Conservation (phyloP, 2,113 vertebrate species). For the Acrocephalus arundinaceus region DNA sequence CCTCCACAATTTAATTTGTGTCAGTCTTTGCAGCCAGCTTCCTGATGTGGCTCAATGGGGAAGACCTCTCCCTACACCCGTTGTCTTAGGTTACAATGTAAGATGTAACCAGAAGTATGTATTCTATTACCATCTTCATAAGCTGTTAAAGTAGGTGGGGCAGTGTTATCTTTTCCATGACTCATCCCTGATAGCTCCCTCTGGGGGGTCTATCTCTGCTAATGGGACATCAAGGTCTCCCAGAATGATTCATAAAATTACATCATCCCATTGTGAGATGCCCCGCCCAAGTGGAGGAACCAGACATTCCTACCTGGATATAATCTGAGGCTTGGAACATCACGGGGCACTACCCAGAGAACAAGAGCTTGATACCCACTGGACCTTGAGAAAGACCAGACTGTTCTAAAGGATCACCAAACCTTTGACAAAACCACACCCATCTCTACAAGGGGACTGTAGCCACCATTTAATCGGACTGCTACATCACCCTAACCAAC, state of each 20-base stretch:
- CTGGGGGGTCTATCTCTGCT: neutral
- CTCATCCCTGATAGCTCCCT: neutral
- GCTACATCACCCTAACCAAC: neutral
- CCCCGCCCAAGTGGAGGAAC: rapidly evolving
- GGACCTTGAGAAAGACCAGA: neutral
- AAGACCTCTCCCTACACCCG: neutral
- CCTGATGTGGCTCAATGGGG: neutral
- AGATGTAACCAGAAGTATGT: neutral
- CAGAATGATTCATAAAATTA: neutral
- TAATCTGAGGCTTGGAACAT: neutral
- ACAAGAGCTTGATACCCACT: neutral
- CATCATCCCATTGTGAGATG: neutral
- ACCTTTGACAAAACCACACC: neutral
- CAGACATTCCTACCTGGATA: neutral
- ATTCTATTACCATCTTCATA: neutral
- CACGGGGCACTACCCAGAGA: rapidly evolving
- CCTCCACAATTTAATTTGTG: neutral
- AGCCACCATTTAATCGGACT: neutral
- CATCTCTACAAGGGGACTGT: neutral
- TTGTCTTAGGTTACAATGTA: neutral
- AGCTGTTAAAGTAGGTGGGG: neutral
- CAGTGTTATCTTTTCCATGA: neutral
- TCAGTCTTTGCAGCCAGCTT: neutral
- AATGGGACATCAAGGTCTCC: neutral
- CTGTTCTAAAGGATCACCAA: neutral